Conservation (phyloP, 2,888 invertebrate species). For the Acanthosoma haemorrhoidale region DNA sequence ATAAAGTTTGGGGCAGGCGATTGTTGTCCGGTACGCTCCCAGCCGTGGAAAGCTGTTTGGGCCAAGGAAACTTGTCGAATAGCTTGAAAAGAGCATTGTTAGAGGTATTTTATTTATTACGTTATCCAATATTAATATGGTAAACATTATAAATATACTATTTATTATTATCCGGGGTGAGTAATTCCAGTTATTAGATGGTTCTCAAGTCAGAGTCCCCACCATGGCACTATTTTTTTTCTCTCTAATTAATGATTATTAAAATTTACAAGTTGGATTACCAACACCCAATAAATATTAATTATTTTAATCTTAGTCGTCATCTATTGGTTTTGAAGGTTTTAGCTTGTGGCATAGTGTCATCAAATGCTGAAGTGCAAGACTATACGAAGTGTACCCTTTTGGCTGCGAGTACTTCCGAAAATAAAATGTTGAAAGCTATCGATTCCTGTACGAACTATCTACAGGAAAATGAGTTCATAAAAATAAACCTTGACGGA, state of each 20-base stretch:
- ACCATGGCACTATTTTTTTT: no score
- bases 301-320: not conserved
- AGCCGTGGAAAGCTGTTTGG: constrained; percentile 77
- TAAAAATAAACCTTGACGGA: constrained; percentile 49
- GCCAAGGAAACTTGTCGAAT: constrained; percentile 49
- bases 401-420: constrained; percentile 47
- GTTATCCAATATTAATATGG: not conserved
- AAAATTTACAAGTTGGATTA: no score
- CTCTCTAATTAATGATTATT: no score
- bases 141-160: not conserved
- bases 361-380: constrained; percentile 63
- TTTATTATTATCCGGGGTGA: no score
- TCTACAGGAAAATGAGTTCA: constrained; percentile 73
- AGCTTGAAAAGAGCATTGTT: constrained; percentile 48
- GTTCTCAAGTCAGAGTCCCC: no score
- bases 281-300: no score
- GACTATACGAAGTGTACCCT: constrained; percentile 77
- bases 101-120: constrained; percentile 42
- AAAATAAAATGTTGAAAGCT: constrained; percentile 44
- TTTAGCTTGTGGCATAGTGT: constrained; percentile 80
- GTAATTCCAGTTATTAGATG: no score
- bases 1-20: constrained; percentile 62
- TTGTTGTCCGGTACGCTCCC: constrained; percentile 63
- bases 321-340: constrained; percentile 54
- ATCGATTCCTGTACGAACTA: constrained; percentile 57